Conservation (phyloP, 2,888 invertebrate species). For the Agapostemon virescens region DNA sequence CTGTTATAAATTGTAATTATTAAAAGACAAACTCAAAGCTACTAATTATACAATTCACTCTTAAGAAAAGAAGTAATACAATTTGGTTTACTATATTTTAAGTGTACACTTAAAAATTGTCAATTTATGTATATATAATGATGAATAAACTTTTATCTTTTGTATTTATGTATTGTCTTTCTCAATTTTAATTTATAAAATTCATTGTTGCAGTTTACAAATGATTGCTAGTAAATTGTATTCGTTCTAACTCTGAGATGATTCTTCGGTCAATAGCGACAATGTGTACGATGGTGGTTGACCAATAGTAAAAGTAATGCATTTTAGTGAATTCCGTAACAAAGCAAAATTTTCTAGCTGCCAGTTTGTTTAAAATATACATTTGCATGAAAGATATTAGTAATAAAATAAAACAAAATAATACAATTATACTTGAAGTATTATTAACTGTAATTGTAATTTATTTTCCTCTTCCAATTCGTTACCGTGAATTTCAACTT, state of each 20-base stretch:
- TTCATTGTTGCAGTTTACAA: too few relatives aligned
- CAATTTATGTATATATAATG: too few relatives aligned
- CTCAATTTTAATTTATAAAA: too few relatives aligned
- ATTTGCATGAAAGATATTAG: not conserved
- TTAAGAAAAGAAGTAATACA: too few relatives aligned
- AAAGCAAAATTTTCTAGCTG: conserved; percentile 10
- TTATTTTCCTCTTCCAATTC: not conserved
- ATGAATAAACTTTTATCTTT: not conserved
- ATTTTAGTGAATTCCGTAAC: not conserved
- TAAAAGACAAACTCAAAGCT: not conserved
- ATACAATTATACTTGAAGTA: not conserved
- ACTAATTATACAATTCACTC: not conserved
- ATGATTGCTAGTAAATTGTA: too few relatives aligned
- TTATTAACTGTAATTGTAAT: not conserved
- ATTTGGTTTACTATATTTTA: not conserved
- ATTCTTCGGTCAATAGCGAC: too few relatives aligned
- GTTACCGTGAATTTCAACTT: not conserved
- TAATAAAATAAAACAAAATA: not conserved
- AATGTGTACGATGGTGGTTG: too few relatives aligned
- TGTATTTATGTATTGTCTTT: not conserved
- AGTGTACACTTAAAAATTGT: too few relatives aligned
- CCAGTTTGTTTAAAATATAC: not conserved
- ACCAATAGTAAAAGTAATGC: too few relatives aligned
- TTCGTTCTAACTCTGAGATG: too few relatives aligned
- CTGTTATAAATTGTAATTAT: not conserved